Conservation (phyloP, 2,888 invertebrate genomes). For the Coleophora deauratella region DNA sequence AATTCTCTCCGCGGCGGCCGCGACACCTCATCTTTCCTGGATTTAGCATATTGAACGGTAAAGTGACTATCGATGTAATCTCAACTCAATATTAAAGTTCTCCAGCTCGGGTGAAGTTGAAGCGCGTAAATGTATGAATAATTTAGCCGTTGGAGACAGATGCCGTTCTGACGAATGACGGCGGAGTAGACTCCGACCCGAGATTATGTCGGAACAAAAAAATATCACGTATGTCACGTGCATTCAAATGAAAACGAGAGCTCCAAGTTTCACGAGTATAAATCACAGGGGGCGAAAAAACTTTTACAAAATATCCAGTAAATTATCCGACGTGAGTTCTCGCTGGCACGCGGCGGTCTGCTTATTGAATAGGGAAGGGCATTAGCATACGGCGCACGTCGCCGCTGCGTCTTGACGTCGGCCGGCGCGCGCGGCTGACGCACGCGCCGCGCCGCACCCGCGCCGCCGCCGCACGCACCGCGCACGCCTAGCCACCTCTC, state of each 20-base stretch:
- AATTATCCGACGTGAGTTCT: constrained; percentile 74
- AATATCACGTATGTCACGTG: constrained; percentile 73
- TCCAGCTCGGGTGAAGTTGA: constrained; percentile 50
- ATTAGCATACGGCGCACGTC: constrained; percentile 72
- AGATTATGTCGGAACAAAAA: constrained; percentile 69
- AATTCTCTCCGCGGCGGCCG: constrained; percentile 23
- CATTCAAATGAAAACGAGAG: constrained; percentile 73
- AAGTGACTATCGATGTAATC: constrained; percentile 61
- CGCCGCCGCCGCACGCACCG: constrained; percentile 11
- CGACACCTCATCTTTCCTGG: constrained; percentile 42
- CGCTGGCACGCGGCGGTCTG: constrained; percentile 69
- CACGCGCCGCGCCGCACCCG: constrained; percentile 25
- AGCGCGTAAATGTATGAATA: constrained; percentile 69
- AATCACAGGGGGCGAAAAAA: constrained; percentile 73
- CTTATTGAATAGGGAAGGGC: constrained; percentile 70
- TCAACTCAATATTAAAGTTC: constrained; percentile 57
- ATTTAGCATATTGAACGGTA: constrained; percentile 54
- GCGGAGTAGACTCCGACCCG: constrained; percentile 47
- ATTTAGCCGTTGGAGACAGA: constrained; percentile 63
- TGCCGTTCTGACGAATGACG: constrained; percentile 61
- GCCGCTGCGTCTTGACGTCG: constrained; percentile 36
- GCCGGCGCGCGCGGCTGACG: constrained; percentile 6
- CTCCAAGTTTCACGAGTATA: constrained; percentile 71
- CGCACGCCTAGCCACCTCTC: constrained; percentile 16
- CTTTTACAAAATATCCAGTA: constrained; percentile 74